Conservation (phyloP, 2,888 invertebrate genomes). For the Stenotaenia linearis region DNA sequence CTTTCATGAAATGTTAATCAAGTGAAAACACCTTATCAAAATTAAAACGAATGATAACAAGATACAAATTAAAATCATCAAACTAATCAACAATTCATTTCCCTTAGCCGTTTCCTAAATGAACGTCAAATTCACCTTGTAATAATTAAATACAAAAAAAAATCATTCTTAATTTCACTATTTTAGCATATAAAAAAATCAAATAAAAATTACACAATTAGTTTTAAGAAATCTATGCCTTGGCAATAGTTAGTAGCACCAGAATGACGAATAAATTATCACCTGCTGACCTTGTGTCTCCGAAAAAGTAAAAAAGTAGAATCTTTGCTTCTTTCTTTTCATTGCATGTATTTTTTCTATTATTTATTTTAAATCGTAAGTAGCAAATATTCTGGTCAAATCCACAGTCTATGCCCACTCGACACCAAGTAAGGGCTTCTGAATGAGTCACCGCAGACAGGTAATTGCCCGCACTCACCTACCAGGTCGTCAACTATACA, state of each 20-base stretch:
- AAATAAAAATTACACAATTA: not conserved
- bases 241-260: not conserved
- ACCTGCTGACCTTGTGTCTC: not conserved
- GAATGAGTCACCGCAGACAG: not conserved
- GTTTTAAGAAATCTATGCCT: not conserved
- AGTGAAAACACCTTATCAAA: no score
- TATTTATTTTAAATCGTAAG: not conserved
- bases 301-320: not conserved
- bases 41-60: not conserved
- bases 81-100: not conserved
- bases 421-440: not conserved
- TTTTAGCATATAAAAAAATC: no score
- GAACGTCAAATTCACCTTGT: not conserved
- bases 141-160: not conserved
- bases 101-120: not conserved
- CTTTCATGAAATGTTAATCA: not conserved
- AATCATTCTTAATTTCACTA: not conserved
- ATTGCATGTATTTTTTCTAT: not conserved
- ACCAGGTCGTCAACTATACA: not conserved
- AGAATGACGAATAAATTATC: not conserved
- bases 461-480: constrained; percentile 1
- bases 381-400: not conserved
- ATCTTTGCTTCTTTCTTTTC: no score
- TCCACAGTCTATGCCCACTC: not conserved
- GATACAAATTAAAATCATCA: not conserved